A percentile compares a stretch with the other conserved stretches of the same genome.
Conservation (phyloP, 2,113 vertebrate species). For the Chaetura pelagica region DNA sequence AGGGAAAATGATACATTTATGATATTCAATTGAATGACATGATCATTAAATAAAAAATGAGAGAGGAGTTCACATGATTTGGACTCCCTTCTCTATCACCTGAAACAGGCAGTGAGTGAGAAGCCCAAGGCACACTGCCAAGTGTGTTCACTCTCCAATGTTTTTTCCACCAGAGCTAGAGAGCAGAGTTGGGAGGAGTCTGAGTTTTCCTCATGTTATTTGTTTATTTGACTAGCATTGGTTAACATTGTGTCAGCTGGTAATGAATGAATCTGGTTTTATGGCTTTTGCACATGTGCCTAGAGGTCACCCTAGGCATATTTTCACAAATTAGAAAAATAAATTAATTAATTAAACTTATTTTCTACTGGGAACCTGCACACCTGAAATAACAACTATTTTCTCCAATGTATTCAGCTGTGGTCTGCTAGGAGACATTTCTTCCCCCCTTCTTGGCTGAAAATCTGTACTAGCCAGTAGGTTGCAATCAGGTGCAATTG, state of each 20-base stretch:
- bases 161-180: background rate
- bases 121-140: background rate
- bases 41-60: background rate
- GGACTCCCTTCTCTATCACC: background rate
- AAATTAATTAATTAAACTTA: conserved; percentile 73
- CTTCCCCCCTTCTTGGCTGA: background rate
- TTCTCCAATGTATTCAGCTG: conserved; percentile 16
- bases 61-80: background rate
- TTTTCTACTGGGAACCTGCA: conserved; percentile 53
- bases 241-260: conserved; percentile 34
- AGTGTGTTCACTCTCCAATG: background rate
- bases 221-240: conserved; percentile 7
- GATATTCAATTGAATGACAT: background rate
- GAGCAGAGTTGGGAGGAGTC: background rate
- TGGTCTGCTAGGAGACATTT: conserved; percentile 5
- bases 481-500: background rate
- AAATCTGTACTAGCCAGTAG: background rate
- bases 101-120: background rate
- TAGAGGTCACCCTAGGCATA: conserved; percentile 55
- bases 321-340: conserved; percentile 75
- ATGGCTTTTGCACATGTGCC: conserved; percentile 52
- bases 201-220: background rate
- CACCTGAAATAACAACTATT: conserved; percentile 75
- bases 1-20: background rate
- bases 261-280: conserved; percentile 64